Evolutionary conservation across 1,140 invertebrate species (phyloP), one percentile per base, ranked within the genome.

Genomic region (Oscheius sp.): DNA sequence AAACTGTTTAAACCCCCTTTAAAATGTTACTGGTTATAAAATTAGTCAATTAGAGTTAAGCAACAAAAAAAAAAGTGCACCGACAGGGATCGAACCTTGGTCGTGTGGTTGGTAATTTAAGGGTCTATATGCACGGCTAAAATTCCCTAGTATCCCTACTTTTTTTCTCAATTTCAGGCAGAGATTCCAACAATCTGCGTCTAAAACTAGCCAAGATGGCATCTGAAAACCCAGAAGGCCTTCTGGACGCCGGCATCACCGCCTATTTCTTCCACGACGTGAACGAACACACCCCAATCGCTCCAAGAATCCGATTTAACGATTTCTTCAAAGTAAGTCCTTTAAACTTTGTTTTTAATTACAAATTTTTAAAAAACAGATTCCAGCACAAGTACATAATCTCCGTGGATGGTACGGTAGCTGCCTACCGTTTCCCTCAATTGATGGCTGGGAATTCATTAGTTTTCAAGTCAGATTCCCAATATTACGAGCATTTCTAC

Each of bases 401-500:
- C 23, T 55, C 49, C 7, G 49, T 55, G 4, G 49, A 55, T 55
- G 49, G 49, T 13, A 55, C 49, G 7, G 49, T 55, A 26, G 49
- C 49, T 23, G 49, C 49, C 49, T 55, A 55, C 23, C 49, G 49
- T 7, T 23, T 55, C 23, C 49, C 49, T 4, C 4, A 15, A 20
- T 26, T 55, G 7, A 15, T 55, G 4, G 49, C 49, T 55, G 49
- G 49, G 4, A 13, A 15, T 55, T 55, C 49, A 13, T 4, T 55
- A 15, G 23, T 55, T 23, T 23, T 55, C 7, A 55, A 55, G 23
- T 55, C 49, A 4, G 23, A 55, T 26, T 55, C 49, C 7, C 15
- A 55, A 55, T 55, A 55, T 55, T 55, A 55, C 28, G 49, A 55
- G 23, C 49, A 55, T 23, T 55, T 55, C 23, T 55, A 55, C 23